These are phyloP conservation scores for Polymixis flavicincta DNA, from an alignment of 2,888 invertebrate genomes.

Conservation along the genomic window DNA sequence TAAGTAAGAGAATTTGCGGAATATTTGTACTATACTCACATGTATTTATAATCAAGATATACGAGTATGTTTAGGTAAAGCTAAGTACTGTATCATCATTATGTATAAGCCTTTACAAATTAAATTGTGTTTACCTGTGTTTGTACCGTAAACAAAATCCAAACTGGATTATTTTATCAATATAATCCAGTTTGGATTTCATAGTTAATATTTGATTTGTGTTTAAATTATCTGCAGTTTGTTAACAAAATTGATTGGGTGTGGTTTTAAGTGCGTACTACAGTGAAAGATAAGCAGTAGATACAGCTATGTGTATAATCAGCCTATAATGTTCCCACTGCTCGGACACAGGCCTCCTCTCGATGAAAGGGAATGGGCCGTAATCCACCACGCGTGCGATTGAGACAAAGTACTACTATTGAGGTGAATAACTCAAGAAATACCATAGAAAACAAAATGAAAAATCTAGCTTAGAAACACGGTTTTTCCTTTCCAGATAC, in stretches of 20 bases:
- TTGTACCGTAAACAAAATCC: background rate
- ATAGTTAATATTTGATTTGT: constrained; percentile 40
- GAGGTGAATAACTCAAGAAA: too few relatives aligned
- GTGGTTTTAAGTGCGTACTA: background rate
- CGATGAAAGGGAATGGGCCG: too few relatives aligned
- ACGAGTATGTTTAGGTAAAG: background rate
- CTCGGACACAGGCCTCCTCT: too few relatives aligned
- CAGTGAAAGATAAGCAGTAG: background rate
- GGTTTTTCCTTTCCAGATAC: background rate
- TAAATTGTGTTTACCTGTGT: constrained; percentile 15
- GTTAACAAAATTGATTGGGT: constrained; percentile 6
- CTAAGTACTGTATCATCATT: background rate
- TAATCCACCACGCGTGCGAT: too few relatives aligned
- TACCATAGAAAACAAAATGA: background rate
- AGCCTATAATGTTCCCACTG: too few relatives aligned
- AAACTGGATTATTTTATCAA: constrained; percentile 1
- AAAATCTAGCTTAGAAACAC: background rate
- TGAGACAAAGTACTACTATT: too few relatives aligned
- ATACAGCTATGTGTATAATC: too few relatives aligned
- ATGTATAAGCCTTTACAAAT: constrained; percentile 3
- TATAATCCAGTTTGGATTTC: constrained; percentile 33
- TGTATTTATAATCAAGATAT: background rate
- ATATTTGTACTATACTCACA: too few relatives aligned
- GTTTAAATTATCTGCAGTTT: constrained; percentile 23
- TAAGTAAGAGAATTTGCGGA: background rate